Percentiles rank a stretch among this genome's conserved stretches.
Conservation (phyloP, 2,113 vertebrate species). For the Ophthalmolycus amberensis region DNA sequence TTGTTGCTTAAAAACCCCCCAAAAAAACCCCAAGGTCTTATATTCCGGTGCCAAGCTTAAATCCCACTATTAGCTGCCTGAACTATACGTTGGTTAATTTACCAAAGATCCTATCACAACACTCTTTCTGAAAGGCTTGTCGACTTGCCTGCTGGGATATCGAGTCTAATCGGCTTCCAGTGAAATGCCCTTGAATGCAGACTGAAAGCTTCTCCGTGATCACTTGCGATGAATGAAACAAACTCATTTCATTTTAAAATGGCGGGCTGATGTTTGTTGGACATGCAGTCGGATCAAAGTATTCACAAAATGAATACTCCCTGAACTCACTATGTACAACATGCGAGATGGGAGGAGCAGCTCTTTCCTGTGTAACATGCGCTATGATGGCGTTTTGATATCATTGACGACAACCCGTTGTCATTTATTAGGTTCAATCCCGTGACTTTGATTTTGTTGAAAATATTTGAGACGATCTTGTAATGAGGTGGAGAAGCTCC, state of each 20-base stretch:
- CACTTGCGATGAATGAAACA: conserved; percentile 23
- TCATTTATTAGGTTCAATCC: background rate
- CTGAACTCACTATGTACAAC: background rate
- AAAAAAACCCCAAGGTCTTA: background rate
- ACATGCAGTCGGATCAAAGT: background rate
- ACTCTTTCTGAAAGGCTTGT: conserved; percentile 11
- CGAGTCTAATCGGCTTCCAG: conserved; percentile 72
- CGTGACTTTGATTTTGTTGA: background rate
- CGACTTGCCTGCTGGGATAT: conserved; percentile 47
- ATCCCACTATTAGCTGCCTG: conserved; percentile 10
- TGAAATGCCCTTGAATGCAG: conserved; percentile 53
- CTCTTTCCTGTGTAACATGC: background rate
- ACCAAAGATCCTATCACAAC: conserved; percentile 19
- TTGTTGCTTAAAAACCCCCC: background rate
- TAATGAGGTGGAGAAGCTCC: background rate
- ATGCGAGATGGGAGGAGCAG: conserved; percentile 14
- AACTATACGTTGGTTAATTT: conserved; percentile 25
- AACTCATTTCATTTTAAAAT: background rate
- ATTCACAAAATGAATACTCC: background rate
- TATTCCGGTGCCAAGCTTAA: conserved; percentile 2
- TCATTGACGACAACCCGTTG: background rate
- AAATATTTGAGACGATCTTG: background rate
- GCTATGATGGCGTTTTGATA: background rate
- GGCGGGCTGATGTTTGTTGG: background rate
- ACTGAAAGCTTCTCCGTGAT: conserved; percentile 58